Evolutionary conservation across 2,888 invertebrate species (phyloP).

Genomic region (Sinhomidia bicolor): DNA sequence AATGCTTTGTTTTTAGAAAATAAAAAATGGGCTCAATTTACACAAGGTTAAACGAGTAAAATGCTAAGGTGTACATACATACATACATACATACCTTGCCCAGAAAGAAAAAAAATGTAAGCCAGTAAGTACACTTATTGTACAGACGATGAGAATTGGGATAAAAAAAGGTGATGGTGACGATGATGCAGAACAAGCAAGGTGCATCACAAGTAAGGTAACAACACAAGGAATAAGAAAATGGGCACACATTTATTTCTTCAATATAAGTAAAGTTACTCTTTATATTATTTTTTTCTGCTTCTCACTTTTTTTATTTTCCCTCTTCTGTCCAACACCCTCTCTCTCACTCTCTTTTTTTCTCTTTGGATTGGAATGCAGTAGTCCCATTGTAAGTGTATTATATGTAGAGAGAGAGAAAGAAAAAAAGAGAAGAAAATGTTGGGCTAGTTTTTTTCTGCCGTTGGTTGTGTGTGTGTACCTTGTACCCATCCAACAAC

Average conservation of each 20-base stretch:
- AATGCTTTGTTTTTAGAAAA: slow-evolving; percentile 46
- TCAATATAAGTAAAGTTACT: not conserved
- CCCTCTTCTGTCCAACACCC: slow-evolving; percentile 5
- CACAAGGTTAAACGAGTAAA: slow-evolving; percentile 49
- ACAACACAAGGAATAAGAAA: not conserved
- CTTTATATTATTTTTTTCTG: too few species aligned
- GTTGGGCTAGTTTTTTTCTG: slow-evolving; percentile 46
- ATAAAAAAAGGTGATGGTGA: slow-evolving; percentile 14
- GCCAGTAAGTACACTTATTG: not conserved
- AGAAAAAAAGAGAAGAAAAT: too few species aligned
- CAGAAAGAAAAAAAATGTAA: not conserved
- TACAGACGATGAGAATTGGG: slow-evolving; percentile 2
- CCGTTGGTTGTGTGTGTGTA: slow-evolving; percentile 49
- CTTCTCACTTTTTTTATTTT: not conserved
- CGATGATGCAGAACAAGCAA: slow-evolving; percentile 4
- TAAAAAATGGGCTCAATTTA: slow-evolving; percentile 49
- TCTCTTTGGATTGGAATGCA: slow-evolving; percentile 42
- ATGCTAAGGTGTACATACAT: slow-evolving; percentile 31
- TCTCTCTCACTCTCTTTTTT: too few species aligned
- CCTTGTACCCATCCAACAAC: slow-evolving; percentile 59
- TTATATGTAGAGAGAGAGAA: too few species aligned
- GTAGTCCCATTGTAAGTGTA: not conserved
- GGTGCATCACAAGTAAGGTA: slow-evolving; percentile 22
- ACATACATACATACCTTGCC: too few species aligned
- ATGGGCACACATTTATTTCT: slow-evolving; percentile 45